phyloP scores from a whole-genome alignment of 2,888 invertebrate genomes.

The Melanargia galathea region DNA sequence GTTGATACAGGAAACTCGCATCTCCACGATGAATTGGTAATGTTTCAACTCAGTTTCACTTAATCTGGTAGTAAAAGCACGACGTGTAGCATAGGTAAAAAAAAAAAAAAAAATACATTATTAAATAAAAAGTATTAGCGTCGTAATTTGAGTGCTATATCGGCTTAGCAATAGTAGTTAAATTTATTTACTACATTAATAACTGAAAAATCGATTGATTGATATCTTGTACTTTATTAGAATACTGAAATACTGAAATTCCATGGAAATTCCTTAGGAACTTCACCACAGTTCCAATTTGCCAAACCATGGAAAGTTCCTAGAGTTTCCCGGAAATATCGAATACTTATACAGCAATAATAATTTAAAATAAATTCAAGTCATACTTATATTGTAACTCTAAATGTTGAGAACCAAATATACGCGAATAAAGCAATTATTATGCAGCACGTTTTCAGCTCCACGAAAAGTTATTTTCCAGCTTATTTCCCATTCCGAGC shows the following conservation, averaged over 20 bases:
- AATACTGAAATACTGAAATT: too few species aligned
- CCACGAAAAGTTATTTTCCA: slow-evolving; percentile 39
- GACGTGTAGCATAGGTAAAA: too few species aligned
- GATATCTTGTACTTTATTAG: too few species aligned
- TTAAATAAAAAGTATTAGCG: too few species aligned
- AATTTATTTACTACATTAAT: too few species aligned
- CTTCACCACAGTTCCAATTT: not conserved
- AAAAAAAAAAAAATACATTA: too few species aligned
- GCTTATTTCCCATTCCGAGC: slow-evolving; percentile 40
- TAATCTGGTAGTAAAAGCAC: not conserved
- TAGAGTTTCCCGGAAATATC: not conserved
- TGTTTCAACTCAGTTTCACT: slow-evolving; percentile 42
- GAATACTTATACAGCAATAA: slow-evolving; percentile 8
- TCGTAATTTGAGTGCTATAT: too few species aligned
- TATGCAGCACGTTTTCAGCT: slow-evolving; percentile 41
- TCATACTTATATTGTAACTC: slow-evolving; percentile 9
- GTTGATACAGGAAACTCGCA: slow-evolving; percentile 58
- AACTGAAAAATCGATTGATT: too few species aligned
- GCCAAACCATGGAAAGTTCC: not conserved
- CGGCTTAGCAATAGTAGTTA: too few species aligned
- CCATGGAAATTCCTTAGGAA: not conserved
- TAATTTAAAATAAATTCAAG: slow-evolving; percentile 22
- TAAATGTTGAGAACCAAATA: slow-evolving; percentile 62
- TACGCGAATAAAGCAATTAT: slow-evolving; percentile 42
- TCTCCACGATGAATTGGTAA: slow-evolving; percentile 47